A percentile compares a stretch with the other conserved stretches of the same genome.
These are phyloP conservation scores for Cancer borealis DNA, from an alignment of 2,888 invertebrate species.

Conservation along the genomic window DNA sequence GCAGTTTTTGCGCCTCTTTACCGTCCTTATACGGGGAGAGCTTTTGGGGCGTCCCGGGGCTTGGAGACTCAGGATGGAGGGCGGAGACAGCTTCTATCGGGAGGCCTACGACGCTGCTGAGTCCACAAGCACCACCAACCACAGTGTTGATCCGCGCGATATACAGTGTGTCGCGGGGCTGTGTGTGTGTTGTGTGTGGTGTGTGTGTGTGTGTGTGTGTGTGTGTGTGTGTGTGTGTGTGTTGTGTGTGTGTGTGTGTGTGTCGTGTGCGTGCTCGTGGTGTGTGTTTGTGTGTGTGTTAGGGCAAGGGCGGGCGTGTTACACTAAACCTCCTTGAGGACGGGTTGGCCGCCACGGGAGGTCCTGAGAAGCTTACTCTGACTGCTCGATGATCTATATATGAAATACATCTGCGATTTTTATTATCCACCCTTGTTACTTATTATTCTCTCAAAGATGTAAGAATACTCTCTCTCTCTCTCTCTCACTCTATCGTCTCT, in stretches of 20 bases:
- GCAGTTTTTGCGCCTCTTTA: background rate
- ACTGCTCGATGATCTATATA: background rate
- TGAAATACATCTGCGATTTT: background rate
- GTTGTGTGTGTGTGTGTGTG: conserved; percentile 39
- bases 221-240: too few species aligned
- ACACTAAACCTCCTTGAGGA: background rate
- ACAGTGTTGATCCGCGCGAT: background rate
- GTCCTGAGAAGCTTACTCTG: background rate
- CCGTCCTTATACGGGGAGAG: background rate
- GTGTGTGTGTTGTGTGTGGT: too few species aligned
- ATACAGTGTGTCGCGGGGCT: background rate
- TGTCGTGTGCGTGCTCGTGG: background rate
- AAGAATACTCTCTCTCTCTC: too few species aligned
- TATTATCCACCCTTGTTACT: background rate
- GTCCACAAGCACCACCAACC: background rate
- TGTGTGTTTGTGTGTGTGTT: conserved; percentile 39
- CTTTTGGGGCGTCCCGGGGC: background rate
- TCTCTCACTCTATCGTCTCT: too few species aligned
- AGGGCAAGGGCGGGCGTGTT: background rate
- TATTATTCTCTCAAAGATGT: background rate
- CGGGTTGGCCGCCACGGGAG: conserved; percentile 2
- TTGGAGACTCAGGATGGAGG: background rate
- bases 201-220: too few species aligned
- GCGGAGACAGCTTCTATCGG: background rate
- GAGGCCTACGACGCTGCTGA: background rate